These are phyloP conservation scores for Helostoma temminkii DNA, from an alignment of 2,797 vertebrate species.

Conservation along the genomic window DNA sequence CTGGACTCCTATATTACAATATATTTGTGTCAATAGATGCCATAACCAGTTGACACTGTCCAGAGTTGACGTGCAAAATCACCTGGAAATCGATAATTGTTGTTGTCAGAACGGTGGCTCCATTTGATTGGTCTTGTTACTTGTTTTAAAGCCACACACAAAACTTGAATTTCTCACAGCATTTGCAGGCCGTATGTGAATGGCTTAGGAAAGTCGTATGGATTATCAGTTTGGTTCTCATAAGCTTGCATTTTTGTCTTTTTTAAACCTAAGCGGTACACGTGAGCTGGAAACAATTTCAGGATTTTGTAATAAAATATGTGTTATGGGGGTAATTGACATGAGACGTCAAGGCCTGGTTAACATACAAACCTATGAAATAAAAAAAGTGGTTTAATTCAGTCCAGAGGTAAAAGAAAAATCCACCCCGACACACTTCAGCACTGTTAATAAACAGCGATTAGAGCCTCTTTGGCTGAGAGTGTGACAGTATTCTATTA, in stretches of 20 bases:
- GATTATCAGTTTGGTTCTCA: conserved; percentile 11
- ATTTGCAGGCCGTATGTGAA: conserved; percentile 40
- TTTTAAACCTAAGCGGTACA: conserved; percentile 68
- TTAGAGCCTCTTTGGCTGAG: conserved; percentile 3
- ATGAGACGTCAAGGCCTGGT: conserved; percentile 1
- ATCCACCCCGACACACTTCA: conserved; percentile 41
- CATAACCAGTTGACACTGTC: conserved; percentile 21
- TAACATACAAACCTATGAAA: conserved; percentile 3
- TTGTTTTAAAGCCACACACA: conserved; percentile 49
- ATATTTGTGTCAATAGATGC: neutral
- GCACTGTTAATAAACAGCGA: conserved; percentile 7
- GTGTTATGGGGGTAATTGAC: neutral
- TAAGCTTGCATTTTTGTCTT: neutral
- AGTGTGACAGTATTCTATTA: neutral
- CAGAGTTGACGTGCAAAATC: conserved; percentile 9
- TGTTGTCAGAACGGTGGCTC: neutral
- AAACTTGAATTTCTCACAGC: conserved; percentile 61
- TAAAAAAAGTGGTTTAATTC: conserved; percentile 13
- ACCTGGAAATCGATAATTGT: neutral
- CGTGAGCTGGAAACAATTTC: conserved; percentile 51
- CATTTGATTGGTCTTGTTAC: conserved; percentile 1
- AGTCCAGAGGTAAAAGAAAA: conserved; percentile 44
- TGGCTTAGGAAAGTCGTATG: conserved; percentile 5
- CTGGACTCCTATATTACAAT: conserved; percentile 1
- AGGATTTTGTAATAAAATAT: conserved; percentile 42